Base-by-base conservation (phyloP, 2,888 invertebrate genomes). In the Lepetodrilus schrolli region DNA sequence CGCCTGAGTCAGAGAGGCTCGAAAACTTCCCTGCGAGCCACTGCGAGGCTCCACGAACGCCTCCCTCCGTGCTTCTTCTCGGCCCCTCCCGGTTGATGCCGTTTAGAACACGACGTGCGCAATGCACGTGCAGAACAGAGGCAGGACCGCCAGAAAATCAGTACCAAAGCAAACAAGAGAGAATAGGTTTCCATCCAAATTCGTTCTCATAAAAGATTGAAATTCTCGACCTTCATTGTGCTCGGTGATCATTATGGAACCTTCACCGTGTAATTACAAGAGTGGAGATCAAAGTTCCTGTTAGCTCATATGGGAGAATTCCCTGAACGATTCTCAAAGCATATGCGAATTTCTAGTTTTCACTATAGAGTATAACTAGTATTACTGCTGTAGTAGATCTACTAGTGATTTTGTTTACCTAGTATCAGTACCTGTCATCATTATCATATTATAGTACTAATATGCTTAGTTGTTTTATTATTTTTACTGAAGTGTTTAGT, bases 151-250 rank as follows among this genome's bases (percentile, higher is more conserved):
- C 30, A 13, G 13, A 17, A 58, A 30, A 34, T 58, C 58, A 30
- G 58, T 58, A 30, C 30, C n/a, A 30, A 34, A 23, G 3, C 17
- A n/a, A 13, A 30, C 26, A 23, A 10, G 30, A 30, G 30, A 30
- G 30, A 58, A 30, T 58, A 30, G 58, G 4, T 58, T 58, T 58
- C 58, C 34, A 58, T 58, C 58, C 30, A 58, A 58, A 58, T 58
- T 34, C 58, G 34, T 58, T 58, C 17, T 34, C 34, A 34, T 34
- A 43, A 26, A 58, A 21, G 58, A 23, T 3, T 30, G 58, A 21
- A 26, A 34, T 30, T 58, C 26, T 30, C n/a, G n/a, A n/a, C n/a
- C n/a, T 58, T 58, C 17, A 58, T 58, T 58, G 58, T 30, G 58
- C 34, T 58, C 17, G 3, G 26, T 30, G 26, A 10, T 58, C 30